Evolutionary conservation across 1,140 invertebrate species (phyloP), one percentile per base, ranked within the genome.

Genomic region (Micrasema minimum): DNA sequence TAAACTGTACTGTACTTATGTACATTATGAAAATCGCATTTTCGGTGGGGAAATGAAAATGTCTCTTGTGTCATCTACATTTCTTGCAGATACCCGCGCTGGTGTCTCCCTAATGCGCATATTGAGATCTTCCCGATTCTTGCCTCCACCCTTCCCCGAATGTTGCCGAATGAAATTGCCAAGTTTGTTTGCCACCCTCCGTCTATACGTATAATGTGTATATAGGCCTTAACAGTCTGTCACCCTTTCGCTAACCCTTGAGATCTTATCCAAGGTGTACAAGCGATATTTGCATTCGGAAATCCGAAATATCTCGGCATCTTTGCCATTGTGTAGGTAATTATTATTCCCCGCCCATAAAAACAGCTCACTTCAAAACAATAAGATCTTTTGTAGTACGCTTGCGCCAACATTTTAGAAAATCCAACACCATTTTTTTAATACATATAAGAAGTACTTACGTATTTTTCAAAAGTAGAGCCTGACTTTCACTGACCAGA

Each of bases 101-200:
- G 18, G 23, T 31, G 26, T 61, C 64, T 37, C 64, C n/a, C n/a
- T n/a, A n/a, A n/a, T n/a, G n/a, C 72, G 72, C 72, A 74, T 74
- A 74, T 74, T 70, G 72, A 62, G 67, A 69, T 59, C 38, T 50
- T 43, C 53, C 66, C 66, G 66, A 68, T 46, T 68, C 51, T 43
- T 31, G 46, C 16, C 62, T 26, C 31, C 26, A 7, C 31, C 38
- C 41, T 14, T 61, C 43, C 23, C 31, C 37, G 48, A 68, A 41
- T 38, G 53, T 69, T 38, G 66, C 61, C 72, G 66, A 53, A 68
- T 62, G 72, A 73, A 73, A 73, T 73, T 73, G 72, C 72, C 72
- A 69, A 73, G 72, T 73, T 69, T 72, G 71, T 67, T 66, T 66
- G 66, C 61, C 50, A 37, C 45, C 64, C 66, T 46, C 43, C 46